Evolutionary conservation across 2,797 vertebrate genomes (phyloP).

Genomic region (Rhabdophis nuchalis): DNA sequence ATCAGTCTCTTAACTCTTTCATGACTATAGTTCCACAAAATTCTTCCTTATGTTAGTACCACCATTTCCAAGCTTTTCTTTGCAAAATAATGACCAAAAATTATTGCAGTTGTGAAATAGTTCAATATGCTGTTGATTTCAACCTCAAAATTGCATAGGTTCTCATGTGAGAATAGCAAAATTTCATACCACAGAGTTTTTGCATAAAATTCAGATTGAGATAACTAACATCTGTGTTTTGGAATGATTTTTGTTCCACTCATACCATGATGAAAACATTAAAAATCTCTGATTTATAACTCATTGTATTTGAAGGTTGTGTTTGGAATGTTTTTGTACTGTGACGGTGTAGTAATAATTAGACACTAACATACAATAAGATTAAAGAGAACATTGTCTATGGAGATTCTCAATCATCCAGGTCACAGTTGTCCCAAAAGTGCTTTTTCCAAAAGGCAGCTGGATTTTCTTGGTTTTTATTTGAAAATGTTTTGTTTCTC

Average conservation of each 20-base stretch:
- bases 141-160: neutral
- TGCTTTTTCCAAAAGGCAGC: neutral
- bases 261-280: neutral
- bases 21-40: neutral
- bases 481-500: neutral
- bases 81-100: neutral
- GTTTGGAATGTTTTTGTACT: neutral
- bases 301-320: neutral
- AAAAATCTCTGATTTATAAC: neutral
- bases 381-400: neutral
- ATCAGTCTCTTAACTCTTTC: neutral
- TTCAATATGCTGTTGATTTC: neutral
- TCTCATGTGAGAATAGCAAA: neutral
- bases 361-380: neutral
- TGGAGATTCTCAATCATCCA: neutral
- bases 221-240: neutral
- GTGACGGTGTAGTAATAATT: neutral
- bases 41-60: no score
- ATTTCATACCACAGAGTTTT: neutral
- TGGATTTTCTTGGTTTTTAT: neutral
- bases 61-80: neutral
- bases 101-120: neutral
- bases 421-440: neutral
- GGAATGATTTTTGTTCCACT: neutral
- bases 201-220: neutral